Evolutionary conservation across 2,113 vertebrate genomes (phyloP).

Genomic region (Leptocoma aspasia): DNA sequence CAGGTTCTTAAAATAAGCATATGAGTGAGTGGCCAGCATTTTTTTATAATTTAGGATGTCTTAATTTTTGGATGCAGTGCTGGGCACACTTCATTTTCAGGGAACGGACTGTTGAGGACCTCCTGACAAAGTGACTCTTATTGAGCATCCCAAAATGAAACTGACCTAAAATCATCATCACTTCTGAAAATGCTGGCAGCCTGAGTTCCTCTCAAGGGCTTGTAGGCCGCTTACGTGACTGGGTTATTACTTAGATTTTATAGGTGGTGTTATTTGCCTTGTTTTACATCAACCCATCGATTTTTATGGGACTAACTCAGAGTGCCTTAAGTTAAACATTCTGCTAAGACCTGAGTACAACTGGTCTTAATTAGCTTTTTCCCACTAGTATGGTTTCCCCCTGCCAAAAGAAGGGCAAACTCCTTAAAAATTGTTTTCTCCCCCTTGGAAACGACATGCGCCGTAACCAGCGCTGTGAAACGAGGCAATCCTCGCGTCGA

Average conservation of each 20-base stretch:
- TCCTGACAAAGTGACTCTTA: slow-evolving; percentile 38
- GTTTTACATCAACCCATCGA: slow-evolving; percentile 19
- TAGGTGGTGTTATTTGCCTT: neutral
- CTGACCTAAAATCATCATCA: slow-evolving; percentile 10
- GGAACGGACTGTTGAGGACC: slow-evolving; percentile 1
- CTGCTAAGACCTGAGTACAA: neutral
- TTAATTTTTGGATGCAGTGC: slow-evolving; percentile 19
- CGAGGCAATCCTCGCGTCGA: neutral
- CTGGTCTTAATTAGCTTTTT: slow-evolving; percentile 3
- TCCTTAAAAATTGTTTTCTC: neutral
- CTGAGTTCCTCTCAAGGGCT: neutral
- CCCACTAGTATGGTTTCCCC: neutral
- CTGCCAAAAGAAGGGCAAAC: neutral
- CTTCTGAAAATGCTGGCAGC: slow-evolving; percentile 37
- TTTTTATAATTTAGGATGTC: slow-evolving; percentile 7
- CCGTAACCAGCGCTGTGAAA: neutral
- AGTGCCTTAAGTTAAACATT: neutral
- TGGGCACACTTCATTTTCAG: slow-evolving; percentile 28
- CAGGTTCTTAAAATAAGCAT: slow-evolving; percentile 16
- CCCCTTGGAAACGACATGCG: neutral
- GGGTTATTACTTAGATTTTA: neutral
- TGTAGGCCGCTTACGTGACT: neutral
- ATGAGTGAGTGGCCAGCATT: neutral
- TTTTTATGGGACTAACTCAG: neutral
- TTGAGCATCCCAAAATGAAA: slow-evolving; percentile 36